A percentile compares a stretch with the other conserved stretches of the same genome.
Conservation (phyloP, 2,113 vertebrate species). For the Zosterops pallidus region DNA sequence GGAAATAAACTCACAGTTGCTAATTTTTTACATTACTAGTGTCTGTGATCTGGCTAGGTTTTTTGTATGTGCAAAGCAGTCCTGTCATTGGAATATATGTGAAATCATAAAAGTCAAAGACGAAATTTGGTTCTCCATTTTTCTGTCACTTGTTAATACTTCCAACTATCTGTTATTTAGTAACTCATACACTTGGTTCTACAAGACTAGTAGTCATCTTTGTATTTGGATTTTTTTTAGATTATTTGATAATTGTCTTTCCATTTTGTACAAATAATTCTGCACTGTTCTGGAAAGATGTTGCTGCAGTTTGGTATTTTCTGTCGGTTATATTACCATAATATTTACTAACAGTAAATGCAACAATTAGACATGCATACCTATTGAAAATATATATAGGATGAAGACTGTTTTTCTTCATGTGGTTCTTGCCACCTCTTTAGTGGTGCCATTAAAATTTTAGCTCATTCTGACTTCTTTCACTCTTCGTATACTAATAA, state of each 20-base stretch:
- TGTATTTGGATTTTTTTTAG: background rate
- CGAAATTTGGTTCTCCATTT: background rate
- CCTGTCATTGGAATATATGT: background rate
- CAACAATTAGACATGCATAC: background rate
- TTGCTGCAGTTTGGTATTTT: background rate
- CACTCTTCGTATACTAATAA: background rate
- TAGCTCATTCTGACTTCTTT: background rate
- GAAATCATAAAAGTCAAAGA: background rate
- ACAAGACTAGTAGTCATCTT: background rate
- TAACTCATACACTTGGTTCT: background rate
- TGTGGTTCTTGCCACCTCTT: background rate
- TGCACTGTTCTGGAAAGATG: background rate
- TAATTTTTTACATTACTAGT: background rate
- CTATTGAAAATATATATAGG: background rate
- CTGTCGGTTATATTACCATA: background rate
- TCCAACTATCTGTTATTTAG: background rate
- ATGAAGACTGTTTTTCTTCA: background rate
- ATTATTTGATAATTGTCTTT: background rate
- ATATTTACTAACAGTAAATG: background rate
- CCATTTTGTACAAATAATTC: background rate
- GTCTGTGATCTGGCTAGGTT: background rate
- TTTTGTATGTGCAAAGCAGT: background rate
- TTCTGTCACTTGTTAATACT: background rate
- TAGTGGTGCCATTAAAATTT: background rate
- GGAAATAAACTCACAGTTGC: background rate